Evolutionary conservation across 1,140 invertebrate genomes (phyloP).

Genomic region (Oedothorax gibbosus): DNA sequence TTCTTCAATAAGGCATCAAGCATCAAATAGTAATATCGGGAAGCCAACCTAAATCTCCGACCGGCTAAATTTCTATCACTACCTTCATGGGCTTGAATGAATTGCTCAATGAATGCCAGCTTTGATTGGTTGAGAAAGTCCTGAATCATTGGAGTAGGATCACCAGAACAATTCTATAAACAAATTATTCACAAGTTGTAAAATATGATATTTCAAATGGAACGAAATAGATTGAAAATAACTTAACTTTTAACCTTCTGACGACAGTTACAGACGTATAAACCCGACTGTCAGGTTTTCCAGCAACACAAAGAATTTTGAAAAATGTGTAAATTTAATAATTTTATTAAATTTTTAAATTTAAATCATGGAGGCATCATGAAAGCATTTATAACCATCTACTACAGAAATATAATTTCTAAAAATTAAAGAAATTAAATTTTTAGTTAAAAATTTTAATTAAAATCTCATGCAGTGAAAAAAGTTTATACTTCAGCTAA

Average conservation of each 20-base stretch:
- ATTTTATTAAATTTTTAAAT: too few relatives aligned
- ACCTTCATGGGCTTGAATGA: slow-evolving; percentile 29
- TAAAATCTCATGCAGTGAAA: too few relatives aligned
- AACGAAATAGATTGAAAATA: background rate
- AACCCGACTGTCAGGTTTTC: too few relatives aligned
- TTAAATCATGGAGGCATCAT: too few relatives aligned
- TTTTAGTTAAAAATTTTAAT: too few relatives aligned
- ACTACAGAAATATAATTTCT: too few relatives aligned
- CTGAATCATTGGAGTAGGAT: slow-evolving; percentile 30
- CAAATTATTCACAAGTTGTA: background rate
- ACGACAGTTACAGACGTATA: too few relatives aligned
- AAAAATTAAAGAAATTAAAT: too few relatives aligned
- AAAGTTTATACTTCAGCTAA: too few relatives aligned
- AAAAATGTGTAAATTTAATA: too few relatives aligned
- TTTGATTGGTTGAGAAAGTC: slow-evolving; percentile 34
- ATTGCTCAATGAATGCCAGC: slow-evolving; percentile 4
- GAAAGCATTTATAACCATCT: too few relatives aligned
- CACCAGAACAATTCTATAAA: slow-evolving; percentile 31
- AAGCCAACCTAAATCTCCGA: slow-evolving; percentile 34
- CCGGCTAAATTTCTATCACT: slow-evolving; percentile 29
- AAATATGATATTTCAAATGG: background rate
- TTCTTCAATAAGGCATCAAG: slow-evolving; percentile 44
- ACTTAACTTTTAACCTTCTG: background rate
- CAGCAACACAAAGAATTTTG: too few relatives aligned
- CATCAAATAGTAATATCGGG: slow-evolving; percentile 42